Evolutionary conservation across 2,113 vertebrate species (phyloP).

Genomic region (Eidolon helvum): DNA sequence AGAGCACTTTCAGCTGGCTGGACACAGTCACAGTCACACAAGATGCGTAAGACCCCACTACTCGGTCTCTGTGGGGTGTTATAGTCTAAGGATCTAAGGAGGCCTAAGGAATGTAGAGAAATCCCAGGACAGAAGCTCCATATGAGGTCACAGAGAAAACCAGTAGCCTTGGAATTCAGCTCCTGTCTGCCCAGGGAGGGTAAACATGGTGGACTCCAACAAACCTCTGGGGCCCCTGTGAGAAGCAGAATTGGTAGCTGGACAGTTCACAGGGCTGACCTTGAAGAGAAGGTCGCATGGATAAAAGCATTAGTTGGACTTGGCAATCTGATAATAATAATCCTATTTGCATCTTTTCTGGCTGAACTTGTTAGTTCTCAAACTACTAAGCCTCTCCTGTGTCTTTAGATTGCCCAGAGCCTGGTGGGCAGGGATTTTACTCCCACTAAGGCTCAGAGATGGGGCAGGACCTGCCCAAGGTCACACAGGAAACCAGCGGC

Average conservation of each 20-base stretch:
- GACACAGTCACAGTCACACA: slow-evolving; percentile 83
- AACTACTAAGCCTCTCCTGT: neutral
- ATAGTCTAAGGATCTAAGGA: neutral
- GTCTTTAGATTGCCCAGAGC: neutral
- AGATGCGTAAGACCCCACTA: slow-evolving; percentile 81
- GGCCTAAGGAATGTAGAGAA: neutral
- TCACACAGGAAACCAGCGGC: neutral
- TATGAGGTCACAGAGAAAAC: neutral
- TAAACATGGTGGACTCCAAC: neutral
- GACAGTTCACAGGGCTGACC: neutral
- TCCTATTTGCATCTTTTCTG: neutral
- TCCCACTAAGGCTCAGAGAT: neutral
- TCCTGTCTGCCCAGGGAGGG: neutral
- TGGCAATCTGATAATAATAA: neutral
- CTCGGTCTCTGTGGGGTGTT: neutral
- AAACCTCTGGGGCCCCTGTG: neutral
- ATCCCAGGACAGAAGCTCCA: neutral
- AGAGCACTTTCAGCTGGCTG: slow-evolving; percentile 87
- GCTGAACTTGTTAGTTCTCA: neutral
- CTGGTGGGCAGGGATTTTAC: neutral
- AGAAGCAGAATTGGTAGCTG: neutral
- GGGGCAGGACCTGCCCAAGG: too few relatives aligned
- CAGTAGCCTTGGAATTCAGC: neutral
- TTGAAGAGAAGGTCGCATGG: neutral
- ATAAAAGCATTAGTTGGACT: neutral